These are phyloP conservation scores for Aplodontia rufa DNA, from an alignment of 2,113 vertebrate genomes.

Conservation along the genomic window DNA sequence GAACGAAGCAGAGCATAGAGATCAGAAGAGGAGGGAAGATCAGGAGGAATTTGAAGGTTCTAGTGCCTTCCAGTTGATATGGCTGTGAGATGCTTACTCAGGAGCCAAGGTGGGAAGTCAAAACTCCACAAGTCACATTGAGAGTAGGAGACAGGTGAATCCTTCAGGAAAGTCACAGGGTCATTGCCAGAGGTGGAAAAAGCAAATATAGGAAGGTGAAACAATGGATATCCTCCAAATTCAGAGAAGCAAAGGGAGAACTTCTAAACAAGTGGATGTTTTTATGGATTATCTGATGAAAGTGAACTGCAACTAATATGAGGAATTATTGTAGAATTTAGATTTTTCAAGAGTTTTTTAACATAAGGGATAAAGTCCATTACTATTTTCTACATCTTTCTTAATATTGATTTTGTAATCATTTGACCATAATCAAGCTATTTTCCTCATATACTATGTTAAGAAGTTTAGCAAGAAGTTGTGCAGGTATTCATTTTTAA, in stretches of 20 bases:
- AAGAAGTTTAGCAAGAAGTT: no score
- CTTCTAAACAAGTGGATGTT: not conserved
- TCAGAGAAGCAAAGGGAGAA: not conserved
- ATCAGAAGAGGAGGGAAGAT: not conserved
- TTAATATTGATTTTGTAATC: not conserved
- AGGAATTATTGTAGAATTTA: not conserved
- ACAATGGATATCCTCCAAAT: not conserved
- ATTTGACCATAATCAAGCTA: not conserved
- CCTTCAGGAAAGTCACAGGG: not conserved
- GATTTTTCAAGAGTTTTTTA: not conserved
- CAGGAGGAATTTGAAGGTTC: not conserved
- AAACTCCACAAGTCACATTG: not conserved
- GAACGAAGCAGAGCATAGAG: not conserved
- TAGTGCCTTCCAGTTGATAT: not conserved
- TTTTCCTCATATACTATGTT: not conserved
- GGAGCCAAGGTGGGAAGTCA: not conserved
- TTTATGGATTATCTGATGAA: not conserved
- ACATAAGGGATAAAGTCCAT: not conserved
- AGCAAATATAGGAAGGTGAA: not conserved
- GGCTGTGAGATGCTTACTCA: not conserved
- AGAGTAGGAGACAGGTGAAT: not conserved
- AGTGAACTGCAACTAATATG: not conserved
- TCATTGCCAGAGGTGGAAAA: not conserved
- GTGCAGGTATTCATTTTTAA: not conserved
- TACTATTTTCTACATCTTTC: not conserved